Evolutionary conservation across 2,113 vertebrate species (phyloP).

Genomic region (Pongo abelii): DNA sequence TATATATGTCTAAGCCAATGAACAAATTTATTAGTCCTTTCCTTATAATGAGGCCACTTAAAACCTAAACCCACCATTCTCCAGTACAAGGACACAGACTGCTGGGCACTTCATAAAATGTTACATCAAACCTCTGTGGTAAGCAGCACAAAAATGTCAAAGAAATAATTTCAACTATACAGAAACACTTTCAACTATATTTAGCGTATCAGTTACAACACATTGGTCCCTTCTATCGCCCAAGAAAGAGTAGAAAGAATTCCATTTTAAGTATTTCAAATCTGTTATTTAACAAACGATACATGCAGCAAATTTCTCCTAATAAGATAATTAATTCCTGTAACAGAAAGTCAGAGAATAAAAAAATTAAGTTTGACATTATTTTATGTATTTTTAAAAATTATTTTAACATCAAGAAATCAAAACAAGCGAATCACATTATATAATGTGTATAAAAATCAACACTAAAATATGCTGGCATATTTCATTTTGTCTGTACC

Average conservation of each 20-base stretch:
- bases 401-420: constrained; percentile 24
- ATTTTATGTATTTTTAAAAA: background rate
- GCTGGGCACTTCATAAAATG: background rate
- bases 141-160: constrained; percentile 6
- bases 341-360: constrained; percentile 8
- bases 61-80: constrained; percentile 17
- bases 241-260: background rate
- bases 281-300: constrained; percentile 39
- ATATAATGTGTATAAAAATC: background rate
- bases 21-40: background rate
- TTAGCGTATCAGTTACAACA: constrained; percentile 20
- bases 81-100: background rate
- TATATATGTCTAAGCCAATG: background rate
- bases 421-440: constrained; percentile 20
- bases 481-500: constrained; percentile 13
- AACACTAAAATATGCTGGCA: background rate
- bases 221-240: background rate
- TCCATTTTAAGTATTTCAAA: constrained; percentile 46
- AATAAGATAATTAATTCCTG: background rate
- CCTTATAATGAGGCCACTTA: background rate
- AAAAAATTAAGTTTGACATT: constrained; percentile 38
- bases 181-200: constrained; percentile 26
- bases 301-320: background rate
- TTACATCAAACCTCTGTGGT: background rate
- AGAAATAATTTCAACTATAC: constrained; percentile 36